Evolutionary conservation across 2,888 invertebrate species (phyloP).

Genomic region (Petrolisthes cinctipes): DNA sequence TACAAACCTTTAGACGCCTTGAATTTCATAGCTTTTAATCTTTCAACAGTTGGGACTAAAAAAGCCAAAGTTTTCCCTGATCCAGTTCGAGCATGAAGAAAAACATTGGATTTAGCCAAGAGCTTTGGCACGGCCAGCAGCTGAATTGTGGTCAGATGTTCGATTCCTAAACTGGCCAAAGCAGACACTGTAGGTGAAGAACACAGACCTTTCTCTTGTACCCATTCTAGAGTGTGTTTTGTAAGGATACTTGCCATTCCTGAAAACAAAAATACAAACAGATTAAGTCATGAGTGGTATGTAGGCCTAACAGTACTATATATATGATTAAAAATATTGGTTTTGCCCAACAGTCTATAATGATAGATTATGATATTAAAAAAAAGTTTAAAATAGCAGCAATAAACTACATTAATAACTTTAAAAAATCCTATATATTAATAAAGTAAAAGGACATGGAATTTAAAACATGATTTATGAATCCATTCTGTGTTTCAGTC

Average conservation of each 20-base stretch:
- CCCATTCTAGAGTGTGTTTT: slow-evolving; percentile 26
- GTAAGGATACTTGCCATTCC: slow-evolving; percentile 50
- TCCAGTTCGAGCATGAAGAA: slow-evolving; percentile 49
- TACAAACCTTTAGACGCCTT: slow-evolving; percentile 37
- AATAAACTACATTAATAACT: too few relatives aligned
- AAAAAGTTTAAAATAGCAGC: too few relatives aligned
- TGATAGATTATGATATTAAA: too few relatives aligned
- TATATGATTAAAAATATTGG: too few relatives aligned
- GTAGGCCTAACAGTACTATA: too few relatives aligned
- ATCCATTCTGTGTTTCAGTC: too few relatives aligned
- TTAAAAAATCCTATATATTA: too few relatives aligned
- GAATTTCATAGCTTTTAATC: slow-evolving; percentile 49
- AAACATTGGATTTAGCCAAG: slow-evolving; percentile 27
- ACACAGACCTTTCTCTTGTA: slow-evolving; percentile 42
- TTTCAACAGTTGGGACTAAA: slow-evolving; percentile 41
- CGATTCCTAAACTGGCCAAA: slow-evolving; percentile 23
- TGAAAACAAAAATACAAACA: slow-evolving; percentile 21
- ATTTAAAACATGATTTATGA: too few relatives aligned
- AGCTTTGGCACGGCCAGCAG: slow-evolving; percentile 30
- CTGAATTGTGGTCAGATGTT: slow-evolving; percentile 44
- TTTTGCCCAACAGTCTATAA: too few relatives aligned
- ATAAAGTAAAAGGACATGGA: too few relatives aligned
- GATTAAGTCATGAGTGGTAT: neutral
- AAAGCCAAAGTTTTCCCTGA: slow-evolving; percentile 53
- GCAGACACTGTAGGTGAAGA: slow-evolving; percentile 25